phyloP scores from a whole-genome alignment of 64 coral and sea anemone genomes.

The Anthopleura sola region DNA sequence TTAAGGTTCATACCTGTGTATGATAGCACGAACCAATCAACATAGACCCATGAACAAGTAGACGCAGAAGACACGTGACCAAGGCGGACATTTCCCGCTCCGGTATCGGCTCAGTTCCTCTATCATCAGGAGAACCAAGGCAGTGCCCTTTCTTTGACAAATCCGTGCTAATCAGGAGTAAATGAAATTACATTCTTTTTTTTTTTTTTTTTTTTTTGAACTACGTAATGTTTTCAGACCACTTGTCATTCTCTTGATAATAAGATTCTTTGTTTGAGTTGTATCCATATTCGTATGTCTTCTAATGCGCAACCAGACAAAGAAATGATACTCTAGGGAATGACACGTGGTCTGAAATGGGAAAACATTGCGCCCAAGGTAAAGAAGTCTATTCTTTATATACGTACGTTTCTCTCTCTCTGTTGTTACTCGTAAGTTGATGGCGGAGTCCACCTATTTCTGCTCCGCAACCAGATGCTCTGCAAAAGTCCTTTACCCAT shows the following conservation, averaged over 20 bases:
- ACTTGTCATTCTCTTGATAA: too few species aligned
- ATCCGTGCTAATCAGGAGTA: not conserved
- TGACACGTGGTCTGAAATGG: too few species aligned
- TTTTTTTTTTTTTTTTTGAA: not conserved
- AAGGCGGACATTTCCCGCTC: constrained; percentile 10
- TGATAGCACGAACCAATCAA: constrained; percentile 19
- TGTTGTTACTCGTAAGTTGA: not conserved
- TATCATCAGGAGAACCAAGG: not conserved
- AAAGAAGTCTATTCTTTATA: too few species aligned
- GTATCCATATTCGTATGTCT: too few species aligned
- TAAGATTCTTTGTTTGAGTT: too few species aligned
- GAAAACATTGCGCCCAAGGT: too few species aligned
- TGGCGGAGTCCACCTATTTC: not conserved
- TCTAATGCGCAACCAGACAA: too few species aligned
- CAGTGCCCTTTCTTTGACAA: not conserved
- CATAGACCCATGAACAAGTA: constrained; percentile 19
- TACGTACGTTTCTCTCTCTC: not conserved
- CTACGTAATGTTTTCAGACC: too few species aligned
- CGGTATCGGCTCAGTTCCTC: not conserved
- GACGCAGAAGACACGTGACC: not conserved
- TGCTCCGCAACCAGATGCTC: constrained; percentile 4
- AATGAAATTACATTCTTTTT: not conserved
- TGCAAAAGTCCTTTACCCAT: not conserved
- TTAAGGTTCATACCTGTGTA: constrained; percentile 6
- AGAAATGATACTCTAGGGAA: too few species aligned